Evolutionary conservation across 2,113 vertebrate species (phyloP), one percentile per base, ranked within the genome.

Genomic region (Toxotes chatareus): DNA sequence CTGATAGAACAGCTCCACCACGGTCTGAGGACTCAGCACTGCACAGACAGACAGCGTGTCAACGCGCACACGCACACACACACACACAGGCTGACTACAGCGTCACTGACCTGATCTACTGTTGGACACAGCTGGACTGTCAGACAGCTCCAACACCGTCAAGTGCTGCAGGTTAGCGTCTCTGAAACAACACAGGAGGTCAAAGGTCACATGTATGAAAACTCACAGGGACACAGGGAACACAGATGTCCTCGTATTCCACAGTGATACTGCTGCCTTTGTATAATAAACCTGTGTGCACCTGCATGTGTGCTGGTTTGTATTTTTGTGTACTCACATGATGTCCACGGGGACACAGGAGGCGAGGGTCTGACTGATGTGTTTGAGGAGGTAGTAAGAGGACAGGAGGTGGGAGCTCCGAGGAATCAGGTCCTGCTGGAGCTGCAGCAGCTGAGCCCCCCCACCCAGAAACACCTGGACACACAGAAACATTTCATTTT

Each of bases 81-180:
- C 42, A 44, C 42, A 44, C 12, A 13, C 42, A 13, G 42, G 0
- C 5, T 44, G 42, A 12, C 10, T 49, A 17, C 13, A 49, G 46
- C 4, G 3, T 49, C 46, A 63, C 94, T 93, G 81, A 99, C 98
- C 96, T 89, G 96, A 94, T 73, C 88, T 95, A 80, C 90, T 94
- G 70, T 92, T 80, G 3, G 92, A 88, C 36, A 94, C 16, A 31
- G 90, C n/a, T 1, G 95, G 91, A 0, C 96, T 94, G 91, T 99
- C 98, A 0, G 96, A 96, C 73, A 99, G 91, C 91, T 99, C 96
- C 94, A 99, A 73, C 38, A 97, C 97, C 0, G 97, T 97, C 10
- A 99, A 94, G 87, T 99, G 97, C 92, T 98, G 98, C 80, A 99
- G 95, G 82, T 99, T 99, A 6, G 96, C 97, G 19, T 99, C 97